phyloP scores from a whole-genome alignment of 2,113 vertebrate species.

The Vidua chalybeata region DNA sequence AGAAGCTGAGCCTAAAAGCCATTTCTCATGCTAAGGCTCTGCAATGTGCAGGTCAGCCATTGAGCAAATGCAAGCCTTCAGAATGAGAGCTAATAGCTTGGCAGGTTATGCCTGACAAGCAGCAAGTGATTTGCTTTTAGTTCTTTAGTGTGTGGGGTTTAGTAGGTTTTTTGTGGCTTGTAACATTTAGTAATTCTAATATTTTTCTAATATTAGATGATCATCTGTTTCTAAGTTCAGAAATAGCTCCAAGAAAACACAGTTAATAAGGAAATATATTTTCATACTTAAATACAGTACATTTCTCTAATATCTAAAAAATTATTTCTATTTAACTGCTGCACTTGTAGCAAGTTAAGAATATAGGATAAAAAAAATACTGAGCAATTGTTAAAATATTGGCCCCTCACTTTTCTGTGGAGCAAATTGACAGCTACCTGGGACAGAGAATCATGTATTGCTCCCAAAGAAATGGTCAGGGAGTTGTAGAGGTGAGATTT shows the following conservation, averaged over 20 bases:
- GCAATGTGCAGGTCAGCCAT: neutral
- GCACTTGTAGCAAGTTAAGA: neutral
- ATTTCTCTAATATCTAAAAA: neutral
- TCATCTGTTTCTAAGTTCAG: neutral
- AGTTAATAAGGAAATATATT: neutral
- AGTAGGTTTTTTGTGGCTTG: neutral
- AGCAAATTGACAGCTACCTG: neutral
- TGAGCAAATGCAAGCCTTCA: neutral
- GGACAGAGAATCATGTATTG: neutral
- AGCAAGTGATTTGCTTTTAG: neutral
- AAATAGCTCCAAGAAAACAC: neutral
- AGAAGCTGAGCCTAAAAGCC: constrained; percentile 20
- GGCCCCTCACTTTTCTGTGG: neutral
- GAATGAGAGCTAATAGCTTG: constrained; percentile 14
- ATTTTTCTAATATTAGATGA: neutral
- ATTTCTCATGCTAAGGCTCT: neutral
- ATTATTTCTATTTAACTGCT: neutral
- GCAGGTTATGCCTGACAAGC: neutral
- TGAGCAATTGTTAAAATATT: neutral
- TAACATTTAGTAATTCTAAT: neutral
- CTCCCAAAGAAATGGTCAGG: neutral
- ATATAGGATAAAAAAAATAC: neutral
- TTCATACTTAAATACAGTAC: neutral
- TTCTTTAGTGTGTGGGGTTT: neutral
- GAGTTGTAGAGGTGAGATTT: neutral